These are phyloP conservation scores for Archips crataeganus DNA, from an alignment of 2,888 invertebrate genomes.

Conservation along the genomic window DNA sequence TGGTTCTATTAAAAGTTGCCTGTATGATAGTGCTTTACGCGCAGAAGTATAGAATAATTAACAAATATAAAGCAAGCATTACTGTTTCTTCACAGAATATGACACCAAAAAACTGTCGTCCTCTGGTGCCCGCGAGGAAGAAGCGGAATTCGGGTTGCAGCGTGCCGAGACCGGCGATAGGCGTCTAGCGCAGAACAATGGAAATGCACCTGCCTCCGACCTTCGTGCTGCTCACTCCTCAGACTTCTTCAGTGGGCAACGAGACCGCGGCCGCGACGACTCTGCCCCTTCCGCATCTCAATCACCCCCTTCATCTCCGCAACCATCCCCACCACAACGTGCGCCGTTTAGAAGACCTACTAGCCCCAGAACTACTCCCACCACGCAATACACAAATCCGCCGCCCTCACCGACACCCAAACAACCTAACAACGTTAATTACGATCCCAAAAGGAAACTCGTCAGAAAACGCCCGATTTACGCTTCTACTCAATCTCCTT, in stretches of 20 bases:
- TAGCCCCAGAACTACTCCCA: constrained; percentile 69
- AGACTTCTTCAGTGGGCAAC: constrained; percentile 89
- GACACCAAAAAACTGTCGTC: constrained; percentile 87
- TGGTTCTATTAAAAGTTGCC: background rate
- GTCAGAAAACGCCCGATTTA: constrained; percentile 75
- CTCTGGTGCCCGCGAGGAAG: constrained; percentile 86
- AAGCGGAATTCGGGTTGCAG: constrained; percentile 90
- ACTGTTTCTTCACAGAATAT: constrained; percentile 74
- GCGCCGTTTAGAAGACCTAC: constrained; percentile 73
- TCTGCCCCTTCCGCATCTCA: constrained; percentile 49
- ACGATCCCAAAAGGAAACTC: constrained; percentile 75
- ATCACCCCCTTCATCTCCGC: constrained; percentile 48
- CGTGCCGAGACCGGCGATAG: constrained; percentile 88
- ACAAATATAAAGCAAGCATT: constrained; percentile 41
- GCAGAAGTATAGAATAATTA: background rate
- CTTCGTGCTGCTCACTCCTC: constrained; percentile 91
- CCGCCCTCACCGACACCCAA: constrained; percentile 53
- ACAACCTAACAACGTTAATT: constrained; percentile 57
- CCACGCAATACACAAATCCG: constrained; percentile 57
- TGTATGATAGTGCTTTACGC: background rate
- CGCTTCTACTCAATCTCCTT: constrained; percentile 62
- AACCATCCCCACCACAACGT: constrained; percentile 57
- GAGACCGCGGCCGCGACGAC: constrained; percentile 80
- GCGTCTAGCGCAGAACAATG: constrained; percentile 67
- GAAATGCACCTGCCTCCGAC: constrained; percentile 82